Base-by-base conservation (phyloP, 2,888 invertebrate species). In the Drosophila mimica region DNA sequence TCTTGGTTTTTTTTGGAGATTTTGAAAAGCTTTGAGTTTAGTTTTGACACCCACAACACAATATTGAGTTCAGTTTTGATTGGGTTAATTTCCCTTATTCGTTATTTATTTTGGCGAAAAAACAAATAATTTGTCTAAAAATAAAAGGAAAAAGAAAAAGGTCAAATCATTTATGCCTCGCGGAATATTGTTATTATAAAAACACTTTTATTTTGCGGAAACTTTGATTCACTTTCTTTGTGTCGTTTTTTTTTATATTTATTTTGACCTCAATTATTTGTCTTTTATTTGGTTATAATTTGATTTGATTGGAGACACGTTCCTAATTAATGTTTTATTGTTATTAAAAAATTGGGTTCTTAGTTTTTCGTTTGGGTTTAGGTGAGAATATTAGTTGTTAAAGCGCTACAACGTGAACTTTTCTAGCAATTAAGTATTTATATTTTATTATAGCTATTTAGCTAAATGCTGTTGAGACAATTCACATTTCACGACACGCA, bases 351-450 rank as follows among this genome's bases (percentile, higher is more conserved):
- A 69, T 70, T 68, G 71, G 80, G 80, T 63, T 70, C 59, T 36
- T 72, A 38, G 34, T 68, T 71, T 46, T 64, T 31, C 28, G 61
- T 52, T 52, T 40, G 84, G 78, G 71, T 51, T 57, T 79, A 60
- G 72, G 52, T 33, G 53, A 65, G 58, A 74, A 67, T 46, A 46
- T 65, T 71, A 81, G 77, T 72, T 40, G 30, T 17, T 60, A 68
- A 67, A 52, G 90, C 85, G 85, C 85, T 85, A 85, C 85, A 78
- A 88, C 70, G 85, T 85, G 85, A 85, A 85, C 90, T 85, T 89
- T 70, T 68, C 49, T 90, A 89, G 68, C 54, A 61, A 60, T 64
- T 79, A 78, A 83, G 81, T 52, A 81, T 52, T 74, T 58, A 25
- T 46, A 46, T 46, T 8, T 46, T 15, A 46, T 51, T 67, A 51